Conservation (phyloP, 2,888 invertebrate species). For the Crocallis elinguaria region DNA sequence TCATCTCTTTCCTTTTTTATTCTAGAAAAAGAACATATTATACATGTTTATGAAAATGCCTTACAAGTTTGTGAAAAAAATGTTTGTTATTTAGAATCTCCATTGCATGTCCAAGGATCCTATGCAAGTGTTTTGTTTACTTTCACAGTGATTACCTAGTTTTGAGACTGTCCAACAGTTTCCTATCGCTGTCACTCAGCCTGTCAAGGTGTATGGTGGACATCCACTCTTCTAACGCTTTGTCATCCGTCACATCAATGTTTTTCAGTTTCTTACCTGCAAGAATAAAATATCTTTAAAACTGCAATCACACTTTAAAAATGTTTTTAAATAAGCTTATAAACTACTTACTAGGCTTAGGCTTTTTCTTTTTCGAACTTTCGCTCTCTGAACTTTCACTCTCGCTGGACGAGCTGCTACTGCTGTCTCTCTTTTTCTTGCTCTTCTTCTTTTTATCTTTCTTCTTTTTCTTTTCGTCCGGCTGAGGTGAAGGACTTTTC, state of each 20-base stretch:
- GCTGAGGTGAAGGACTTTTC: constrained; percentile 49
- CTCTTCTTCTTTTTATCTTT: constrained; percentile 78
- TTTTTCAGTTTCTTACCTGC: constrained; percentile 60
- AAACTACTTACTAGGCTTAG: constrained; percentile 49
- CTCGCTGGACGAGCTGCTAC: constrained; percentile 58
- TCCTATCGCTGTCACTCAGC: constrained; percentile 84
- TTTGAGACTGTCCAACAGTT: constrained; percentile 82
- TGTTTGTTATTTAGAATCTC: too few relatives aligned
- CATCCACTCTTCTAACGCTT: constrained; percentile 83
- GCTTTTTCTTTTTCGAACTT: constrained; percentile 83
- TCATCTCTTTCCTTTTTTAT: constrained; percentile 50
- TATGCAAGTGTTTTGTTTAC: too few relatives aligned
- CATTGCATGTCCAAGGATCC: too few relatives aligned
- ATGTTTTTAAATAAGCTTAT: not conserved
- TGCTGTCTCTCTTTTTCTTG: constrained; percentile 80
- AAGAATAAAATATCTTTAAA: not conserved
- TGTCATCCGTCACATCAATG: constrained; percentile 85
- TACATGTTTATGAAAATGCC: too few relatives aligned
- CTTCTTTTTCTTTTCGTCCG: constrained; percentile 75
- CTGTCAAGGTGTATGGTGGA: constrained; percentile 77
- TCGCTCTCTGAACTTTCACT: constrained; percentile 63
- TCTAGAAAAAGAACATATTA: constrained; percentile 37
- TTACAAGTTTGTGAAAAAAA: too few relatives aligned
- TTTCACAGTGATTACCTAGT: constrained; percentile 52
- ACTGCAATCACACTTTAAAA: not conserved